These are phyloP conservation scores for Drosophila diplacantha DNA, from an alignment of 2,888 invertebrate species.

Conservation along the genomic window DNA sequence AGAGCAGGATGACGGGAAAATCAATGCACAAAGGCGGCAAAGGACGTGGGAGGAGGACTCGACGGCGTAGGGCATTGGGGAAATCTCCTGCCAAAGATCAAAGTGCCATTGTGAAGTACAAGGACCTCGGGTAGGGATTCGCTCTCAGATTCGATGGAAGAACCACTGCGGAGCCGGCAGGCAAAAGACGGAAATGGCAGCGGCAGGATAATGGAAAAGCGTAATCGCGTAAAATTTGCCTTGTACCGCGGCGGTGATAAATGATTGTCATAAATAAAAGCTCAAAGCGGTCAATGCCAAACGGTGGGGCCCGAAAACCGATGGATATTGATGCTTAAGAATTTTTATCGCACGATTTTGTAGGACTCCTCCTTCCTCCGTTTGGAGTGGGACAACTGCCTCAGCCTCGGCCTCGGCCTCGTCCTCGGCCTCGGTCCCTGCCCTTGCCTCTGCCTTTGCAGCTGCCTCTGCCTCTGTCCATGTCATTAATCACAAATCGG, in stretches of 20 bases:
- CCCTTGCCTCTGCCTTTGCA: background rate
- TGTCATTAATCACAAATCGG: constrained; percentile 70
- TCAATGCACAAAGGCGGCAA: constrained; percentile 31
- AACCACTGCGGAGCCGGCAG: constrained; percentile 12
- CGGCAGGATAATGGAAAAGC: constrained; percentile 66
- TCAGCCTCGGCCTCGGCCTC: background rate
- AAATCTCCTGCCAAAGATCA: constrained; percentile 41
- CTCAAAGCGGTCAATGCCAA: constrained; percentile 43
- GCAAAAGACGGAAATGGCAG: constrained; percentile 21
- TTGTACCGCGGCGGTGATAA: constrained; percentile 69
- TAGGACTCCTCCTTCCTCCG: constrained; percentile 46
- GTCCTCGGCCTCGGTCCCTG: background rate
- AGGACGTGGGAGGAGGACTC: background rate
- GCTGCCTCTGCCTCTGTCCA: constrained; percentile 28
- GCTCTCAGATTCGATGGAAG: constrained; percentile 3
- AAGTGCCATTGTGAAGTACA: constrained; percentile 51
- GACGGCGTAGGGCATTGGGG: constrained; percentile 18
- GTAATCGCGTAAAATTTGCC: constrained; percentile 70
- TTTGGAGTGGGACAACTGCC: constrained; percentile 34
- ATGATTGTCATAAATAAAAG: constrained; percentile 76
- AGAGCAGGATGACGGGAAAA: constrained; percentile 18
- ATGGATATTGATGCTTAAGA: constrained; percentile 73
- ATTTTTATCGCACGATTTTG: constrained; percentile 72
- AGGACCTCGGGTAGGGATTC: constrained; percentile 4
- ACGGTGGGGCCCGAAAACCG: constrained; percentile 45